These are phyloP conservation scores for Alviniconcha marisindica DNA, from an alignment of 1,140 invertebrate species.

Conservation along the genomic window DNA sequence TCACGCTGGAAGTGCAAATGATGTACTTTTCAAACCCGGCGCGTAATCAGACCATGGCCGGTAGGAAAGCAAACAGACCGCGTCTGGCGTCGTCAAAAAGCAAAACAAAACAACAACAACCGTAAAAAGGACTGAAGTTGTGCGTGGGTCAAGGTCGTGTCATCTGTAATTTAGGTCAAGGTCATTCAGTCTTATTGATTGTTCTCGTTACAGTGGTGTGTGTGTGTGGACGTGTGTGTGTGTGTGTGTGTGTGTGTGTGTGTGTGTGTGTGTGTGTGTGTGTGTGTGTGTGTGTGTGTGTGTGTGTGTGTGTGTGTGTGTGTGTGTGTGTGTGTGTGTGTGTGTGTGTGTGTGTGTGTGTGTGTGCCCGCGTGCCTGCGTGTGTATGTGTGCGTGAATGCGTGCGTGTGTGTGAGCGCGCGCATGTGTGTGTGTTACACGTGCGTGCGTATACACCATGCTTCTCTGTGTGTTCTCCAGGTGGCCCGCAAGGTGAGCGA, in stretches of 20 bases:
- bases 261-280: constrained; percentile 17
- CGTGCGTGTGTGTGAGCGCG: neutral
- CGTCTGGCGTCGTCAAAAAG: too few relatives aligned
- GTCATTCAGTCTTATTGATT: too few relatives aligned
- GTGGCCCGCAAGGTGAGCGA: neutral
- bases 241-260: constrained; percentile 10
- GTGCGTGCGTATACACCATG: neutral
- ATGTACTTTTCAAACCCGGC: too few relatives aligned
- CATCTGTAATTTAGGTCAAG: too few relatives aligned
- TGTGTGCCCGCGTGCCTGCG: neutral
- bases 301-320: constrained; percentile 8
- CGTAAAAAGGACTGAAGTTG: too few relatives aligned
- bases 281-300: constrained; percentile 12
- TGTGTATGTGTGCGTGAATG: neutral
- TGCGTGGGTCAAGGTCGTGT: too few relatives aligned
- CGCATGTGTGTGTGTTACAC: neutral
- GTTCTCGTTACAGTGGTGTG: neutral
- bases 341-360: neutral
- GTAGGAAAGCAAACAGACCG: too few relatives aligned
- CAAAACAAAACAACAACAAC: too few relatives aligned
- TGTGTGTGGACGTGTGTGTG: neutral
- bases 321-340: neutral
- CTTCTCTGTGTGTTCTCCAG: too few relatives aligned
- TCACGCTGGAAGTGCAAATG: too few relatives aligned
- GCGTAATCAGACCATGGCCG: too few relatives aligned